Conservation (phyloP, 2,888 invertebrate species). For the Dioctria linearis region DNA sequence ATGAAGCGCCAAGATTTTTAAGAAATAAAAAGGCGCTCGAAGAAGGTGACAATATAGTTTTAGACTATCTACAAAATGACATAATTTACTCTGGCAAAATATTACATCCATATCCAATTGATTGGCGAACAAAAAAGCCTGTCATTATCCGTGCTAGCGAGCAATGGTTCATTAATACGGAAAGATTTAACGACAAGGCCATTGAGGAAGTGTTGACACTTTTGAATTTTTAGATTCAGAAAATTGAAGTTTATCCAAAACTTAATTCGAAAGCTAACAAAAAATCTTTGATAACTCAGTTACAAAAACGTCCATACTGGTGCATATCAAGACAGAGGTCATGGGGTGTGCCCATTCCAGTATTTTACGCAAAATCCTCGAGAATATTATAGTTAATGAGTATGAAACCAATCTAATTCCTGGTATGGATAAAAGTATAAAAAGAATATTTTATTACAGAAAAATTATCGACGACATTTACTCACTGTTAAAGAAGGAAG, state of each 20-base stretch:
- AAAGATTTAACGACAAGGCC: constrained; percentile 80
- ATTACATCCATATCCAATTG: constrained; percentile 95
- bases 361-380: constrained; percentile 78
- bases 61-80: constrained; percentile 74
- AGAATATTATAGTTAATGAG: constrained; percentile 76
- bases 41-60: constrained; percentile 79
- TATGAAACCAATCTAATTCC: constrained; percentile 63
- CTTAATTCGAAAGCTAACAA: constrained; percentile 75
- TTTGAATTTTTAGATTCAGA: constrained; percentile 75
- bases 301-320: constrained; percentile 92
- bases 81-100: constrained; percentile 77
- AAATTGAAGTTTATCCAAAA: constrained; percentile 81
- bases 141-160: constrained; percentile 91
- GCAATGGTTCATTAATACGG: constrained; percentile 98
- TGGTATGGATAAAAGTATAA: neutral
- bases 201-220: constrained; percentile 65
- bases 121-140: constrained; percentile 97
- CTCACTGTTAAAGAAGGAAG: constrained; percentile 76
- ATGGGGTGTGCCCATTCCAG: constrained; percentile 99
- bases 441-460: constrained; percentile 67
- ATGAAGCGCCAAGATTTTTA: constrained; percentile 74
- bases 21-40: constrained; percentile 80
- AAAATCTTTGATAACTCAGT: constrained; percentile 77
- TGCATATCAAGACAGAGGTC: constrained; percentile 97
- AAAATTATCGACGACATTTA: constrained; percentile 82